Conservation (phyloP, 2,113 vertebrate species). For the Thryonomys swinderianus region DNA sequence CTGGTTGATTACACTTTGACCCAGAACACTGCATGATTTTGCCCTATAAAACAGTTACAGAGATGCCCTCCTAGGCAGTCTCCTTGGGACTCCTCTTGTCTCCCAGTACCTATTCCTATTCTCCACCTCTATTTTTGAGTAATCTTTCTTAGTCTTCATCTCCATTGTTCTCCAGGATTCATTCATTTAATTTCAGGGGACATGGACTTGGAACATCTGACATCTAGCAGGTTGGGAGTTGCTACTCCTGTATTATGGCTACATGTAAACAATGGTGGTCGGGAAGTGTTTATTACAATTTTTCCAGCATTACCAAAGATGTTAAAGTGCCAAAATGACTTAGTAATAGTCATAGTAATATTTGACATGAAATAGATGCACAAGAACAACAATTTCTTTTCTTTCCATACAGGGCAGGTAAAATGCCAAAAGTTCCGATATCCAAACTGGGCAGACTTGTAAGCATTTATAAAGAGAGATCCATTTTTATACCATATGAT, state of each 20-base stretch:
- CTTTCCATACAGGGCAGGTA: not conserved
- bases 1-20: not conserved
- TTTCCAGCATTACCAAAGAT: not conserved
- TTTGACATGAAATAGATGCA: not conserved
- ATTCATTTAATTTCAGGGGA: not conserved
- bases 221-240: not conserved
- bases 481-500: not conserved
- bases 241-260: not conserved
- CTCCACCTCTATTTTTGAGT: too few species aligned
- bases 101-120: too few species aligned
- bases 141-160: not conserved
- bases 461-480: not conserved
- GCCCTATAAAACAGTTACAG: too few species aligned
- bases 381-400: not conserved
- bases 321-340: not conserved
- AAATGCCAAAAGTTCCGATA: not conserved
- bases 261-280: too few species aligned
- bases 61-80: too few species aligned
- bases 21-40: not conserved
- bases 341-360: too few species aligned
- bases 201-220: not conserved
- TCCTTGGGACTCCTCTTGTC: too few species aligned
- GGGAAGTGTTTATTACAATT: not conserved
- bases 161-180: not conserved
- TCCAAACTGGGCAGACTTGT: not conserved